Conservation (phyloP, 2,797 vertebrate species). For the Amblyraja radiata region DNA sequence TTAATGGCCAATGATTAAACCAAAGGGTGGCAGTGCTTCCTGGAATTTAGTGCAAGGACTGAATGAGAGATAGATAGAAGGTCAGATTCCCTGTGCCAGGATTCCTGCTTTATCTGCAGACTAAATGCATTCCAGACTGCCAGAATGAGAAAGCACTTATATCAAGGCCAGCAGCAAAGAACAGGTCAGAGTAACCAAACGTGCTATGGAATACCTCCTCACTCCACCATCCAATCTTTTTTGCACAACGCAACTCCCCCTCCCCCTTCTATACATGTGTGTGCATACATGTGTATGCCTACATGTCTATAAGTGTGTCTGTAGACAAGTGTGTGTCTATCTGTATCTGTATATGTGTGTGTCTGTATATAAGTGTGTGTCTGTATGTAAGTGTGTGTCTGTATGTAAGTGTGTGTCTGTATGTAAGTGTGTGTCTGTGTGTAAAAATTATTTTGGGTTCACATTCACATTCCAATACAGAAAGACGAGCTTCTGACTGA, state of each 20-base stretch:
- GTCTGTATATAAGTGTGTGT: too few relatives aligned
- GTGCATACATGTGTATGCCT: too few relatives aligned
- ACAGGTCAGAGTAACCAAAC: constrained; percentile 13
- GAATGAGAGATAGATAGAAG: background rate
- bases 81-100: constrained; percentile 8
- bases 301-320: background rate
- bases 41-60: background rate
- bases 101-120: constrained; percentile 32
- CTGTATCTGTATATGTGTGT: too few relatives aligned
- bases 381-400: too few relatives aligned
- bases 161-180: constrained; percentile 18
- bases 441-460: background rate
- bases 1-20: constrained; percentile 17
- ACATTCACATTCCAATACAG: background rate
- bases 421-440: too few relatives aligned
- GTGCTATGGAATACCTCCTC: background rate
- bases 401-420: too few relatives aligned
- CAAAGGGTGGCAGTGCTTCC: background rate
- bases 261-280: background rate
- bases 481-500: background rate
- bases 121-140: constrained; percentile 26
- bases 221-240: too few relatives aligned
- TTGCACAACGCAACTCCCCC: background rate
- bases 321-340: too few relatives aligned
- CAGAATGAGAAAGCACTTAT: background rate